Conservation (phyloP, 2,888 invertebrate species). For the Meandrusa payeni region DNA sequence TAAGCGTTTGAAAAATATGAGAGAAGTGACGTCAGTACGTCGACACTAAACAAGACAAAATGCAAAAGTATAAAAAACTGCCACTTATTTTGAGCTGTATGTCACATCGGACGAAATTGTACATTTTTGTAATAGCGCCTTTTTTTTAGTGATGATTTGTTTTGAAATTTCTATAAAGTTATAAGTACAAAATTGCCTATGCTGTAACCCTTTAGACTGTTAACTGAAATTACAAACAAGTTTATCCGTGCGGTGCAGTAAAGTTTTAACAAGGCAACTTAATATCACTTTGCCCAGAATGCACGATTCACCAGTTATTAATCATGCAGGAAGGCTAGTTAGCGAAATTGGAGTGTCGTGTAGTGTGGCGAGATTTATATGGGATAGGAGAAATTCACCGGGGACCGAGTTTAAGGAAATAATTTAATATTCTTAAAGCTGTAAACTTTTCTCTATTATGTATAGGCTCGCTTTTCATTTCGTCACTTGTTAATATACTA, state of each 20-base stretch:
- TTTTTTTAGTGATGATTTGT: not conserved
- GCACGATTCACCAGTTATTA: slow-evolving; percentile 76
- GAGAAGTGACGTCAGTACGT: too few relatives aligned
- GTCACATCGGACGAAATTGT: too few relatives aligned
- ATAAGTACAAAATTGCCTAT: slow-evolving; percentile 9
- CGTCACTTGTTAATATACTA: too few relatives aligned
- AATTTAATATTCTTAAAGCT: slow-evolving; percentile 42
- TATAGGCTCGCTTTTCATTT: too few relatives aligned
- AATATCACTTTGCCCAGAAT: slow-evolving; percentile 77
- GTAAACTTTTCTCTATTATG: too few relatives aligned
- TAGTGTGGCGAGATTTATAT: slow-evolving; percentile 46
- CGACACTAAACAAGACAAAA: too few relatives aligned
- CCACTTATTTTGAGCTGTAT: too few relatives aligned
- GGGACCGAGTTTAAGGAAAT: slow-evolving; percentile 35
- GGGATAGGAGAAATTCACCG: slow-evolving; percentile 29
- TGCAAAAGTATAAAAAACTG: too few relatives aligned
- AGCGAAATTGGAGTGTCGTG: slow-evolving; percentile 64
- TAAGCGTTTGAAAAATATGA: too few relatives aligned
- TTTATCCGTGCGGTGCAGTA: slow-evolving; percentile 62
- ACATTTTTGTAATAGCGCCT: too few relatives aligned
- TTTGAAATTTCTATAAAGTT: slow-evolving; percentile 1
- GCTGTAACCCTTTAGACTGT: slow-evolving; percentile 25
- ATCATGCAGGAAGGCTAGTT: slow-evolving; percentile 77
- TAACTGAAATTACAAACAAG: slow-evolving; percentile 57
- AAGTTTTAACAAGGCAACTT: slow-evolving; percentile 81